Base-by-base conservation (phyloP, 1,140 invertebrate species). In the Leptonema lineaticorne region DNA sequence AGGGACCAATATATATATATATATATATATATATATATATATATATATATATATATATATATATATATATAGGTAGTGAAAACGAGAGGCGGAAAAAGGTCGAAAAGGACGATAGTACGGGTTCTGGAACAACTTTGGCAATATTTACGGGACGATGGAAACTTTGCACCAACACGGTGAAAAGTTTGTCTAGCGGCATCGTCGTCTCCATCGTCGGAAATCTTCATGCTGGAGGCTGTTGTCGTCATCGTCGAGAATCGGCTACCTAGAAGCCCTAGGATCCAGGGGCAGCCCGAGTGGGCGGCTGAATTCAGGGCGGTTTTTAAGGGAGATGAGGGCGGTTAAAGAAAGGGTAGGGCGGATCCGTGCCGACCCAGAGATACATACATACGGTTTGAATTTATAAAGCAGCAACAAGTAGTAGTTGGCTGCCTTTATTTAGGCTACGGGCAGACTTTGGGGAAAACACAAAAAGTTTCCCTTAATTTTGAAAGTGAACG, bases 141-240 rank as follows among this genome's bases (percentile, higher is more conserved):
- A 64, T 64, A 64, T 64, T 64, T 64, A 64, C 62, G 62, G 62
- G 62, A 64, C 46, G 41, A 27, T 16, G 45, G 22, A 64, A 64
- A 64, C 45, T 64, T 64, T 53, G 45, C 33, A n/a, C 29, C 26
- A 29, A 48, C 46, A 50, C 62, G 62, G 46, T 4, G 11, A 22
- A 64, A 64, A 64, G 62, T 64, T 64, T 64, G 46, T 64, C 62
- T 53, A 64, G 18, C 29, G n/a, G n/a, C n/a, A n/a, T n/a, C n/a
- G n/a, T n/a, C n/a, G n/a, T n/a, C n/a, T n/a, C n/a, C n/a, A n/a
- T 26, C 33, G 46, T 53, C 20, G 26, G 29, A 64, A 50, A 64
- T 64, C 62, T 64, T 64, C 18, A 33, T 27, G 8, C 22, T 24
- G 20, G 16, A 18, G 16, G 1, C n/a, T 22, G 46, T 48, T 33